These are phyloP conservation scores for Theretra japonica DNA, from an alignment of 2,888 invertebrate species.

Conservation along the genomic window DNA sequence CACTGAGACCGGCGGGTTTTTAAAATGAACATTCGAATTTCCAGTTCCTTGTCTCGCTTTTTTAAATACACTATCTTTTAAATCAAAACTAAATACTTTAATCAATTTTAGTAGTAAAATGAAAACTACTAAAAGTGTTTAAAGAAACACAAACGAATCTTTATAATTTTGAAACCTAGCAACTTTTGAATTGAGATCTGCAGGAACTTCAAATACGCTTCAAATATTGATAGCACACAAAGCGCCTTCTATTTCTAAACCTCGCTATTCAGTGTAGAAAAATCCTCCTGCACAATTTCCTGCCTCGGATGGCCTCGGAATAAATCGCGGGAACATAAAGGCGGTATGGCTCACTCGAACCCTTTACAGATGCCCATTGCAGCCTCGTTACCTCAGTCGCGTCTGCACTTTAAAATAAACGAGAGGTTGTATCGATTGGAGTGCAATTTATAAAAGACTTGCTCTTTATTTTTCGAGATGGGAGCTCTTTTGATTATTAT, in stretches of 20 bases:
- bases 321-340: neutral
- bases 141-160: too few relatives aligned
- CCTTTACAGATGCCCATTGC: slow-evolving; percentile 44
- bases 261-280: neutral
- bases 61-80: too few relatives aligned
- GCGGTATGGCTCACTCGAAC: neutral
- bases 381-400: slow-evolving; percentile 45
- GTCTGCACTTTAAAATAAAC: slow-evolving; percentile 50
- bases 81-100: too few relatives aligned
- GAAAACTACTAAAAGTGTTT: too few relatives aligned
- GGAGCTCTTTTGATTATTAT: neutral
- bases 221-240: neutral
- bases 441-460: slow-evolving; percentile 10
- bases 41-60: too few relatives aligned
- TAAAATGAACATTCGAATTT: too few relatives aligned
- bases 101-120: too few relatives aligned
- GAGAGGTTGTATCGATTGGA: slow-evolving; percentile 51
- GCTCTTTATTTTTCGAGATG: neutral
- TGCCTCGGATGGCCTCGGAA: neutral
- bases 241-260: neutral
- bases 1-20: too few relatives aligned
- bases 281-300: neutral
- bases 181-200: too few relatives aligned
- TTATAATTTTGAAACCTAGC: too few relatives aligned
- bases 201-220: too few relatives aligned